Base-by-base conservation (phyloP, 2,888 invertebrate species). In the Orthonychiurus folsomi region DNA sequence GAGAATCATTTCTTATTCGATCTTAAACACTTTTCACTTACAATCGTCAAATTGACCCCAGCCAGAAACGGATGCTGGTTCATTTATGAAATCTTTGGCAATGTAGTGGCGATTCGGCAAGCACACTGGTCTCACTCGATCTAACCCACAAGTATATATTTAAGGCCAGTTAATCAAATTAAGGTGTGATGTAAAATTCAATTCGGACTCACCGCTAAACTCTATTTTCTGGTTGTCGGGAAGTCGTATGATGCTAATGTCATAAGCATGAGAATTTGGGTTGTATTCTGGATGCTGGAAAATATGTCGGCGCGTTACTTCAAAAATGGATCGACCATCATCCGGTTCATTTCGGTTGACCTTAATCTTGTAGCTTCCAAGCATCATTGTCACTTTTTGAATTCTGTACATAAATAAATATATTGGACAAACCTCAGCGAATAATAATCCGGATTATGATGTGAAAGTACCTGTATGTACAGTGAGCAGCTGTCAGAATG, bases 401-500 rank as follows among this genome's bases (percentile, higher is more conserved):
- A 64, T n/a, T 69, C 70, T 12, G 64, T 66, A n/a, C 15, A 28
- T 12, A 24, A n/a, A n/a, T n/a, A n/a, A n/a, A n/a, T n/a, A 37
- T 12, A 27, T n/a, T 21, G 57, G 48, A 20, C 23, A 37, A 2
- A 48, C 50, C 18, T n/a, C n/a, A n/a, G 48, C 48, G 2, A n/a
- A 15, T 21, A 47, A 21, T n/a, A 9, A 18, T 21, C 20, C 23
- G 15, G 20, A 3, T 3, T 53, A 47, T 28, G 61, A 60, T n/a
- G n/a, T n/a, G n/a, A n/a, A n/a, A n/a, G n/a, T n/a, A 68, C 66
- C 65, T 66, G 56, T 72, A 69, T 2, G 72, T 72, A 52, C 73
- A 73, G 66, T 73, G 73, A 28, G 73, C 73, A 25, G 71, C 71
- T 1, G 71, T 71, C 27, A 71, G 28, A n/a, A 71, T 65, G 52